phyloP scores from a whole-genome alignment of 2,888 invertebrate species.

The Drosophila pseudotalamancana region DNA sequence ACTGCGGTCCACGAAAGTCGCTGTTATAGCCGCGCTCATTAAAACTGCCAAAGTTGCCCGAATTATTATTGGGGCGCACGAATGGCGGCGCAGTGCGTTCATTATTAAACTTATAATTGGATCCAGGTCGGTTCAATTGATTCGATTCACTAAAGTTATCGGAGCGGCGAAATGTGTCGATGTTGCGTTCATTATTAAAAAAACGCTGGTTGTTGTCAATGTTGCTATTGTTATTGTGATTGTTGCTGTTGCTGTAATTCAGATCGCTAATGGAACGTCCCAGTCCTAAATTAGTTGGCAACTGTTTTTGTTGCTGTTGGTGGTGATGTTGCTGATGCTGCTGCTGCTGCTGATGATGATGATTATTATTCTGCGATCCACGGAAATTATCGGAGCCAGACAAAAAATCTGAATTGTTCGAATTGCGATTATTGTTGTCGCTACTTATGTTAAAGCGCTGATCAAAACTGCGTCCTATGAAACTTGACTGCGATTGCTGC shows the following conservation, averaged over 20 bases:
- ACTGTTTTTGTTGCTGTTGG: conserved; percentile 1
- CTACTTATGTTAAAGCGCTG: conserved; percentile 28
- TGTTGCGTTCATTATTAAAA: conserved; percentile 33
- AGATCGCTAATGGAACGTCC: conserved; percentile 30
- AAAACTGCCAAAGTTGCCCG: conserved; percentile 21
- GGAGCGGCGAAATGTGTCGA: conserved; percentile 36
- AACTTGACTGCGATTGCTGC: conserved; percentile 1
- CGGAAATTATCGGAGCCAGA: conserved; percentile 5
- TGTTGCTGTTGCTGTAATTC: conserved; percentile 10
- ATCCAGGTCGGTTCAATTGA: conserved; percentile 9
- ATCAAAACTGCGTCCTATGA: conserved; percentile 25
- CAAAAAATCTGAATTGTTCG: conserved; percentile 9
- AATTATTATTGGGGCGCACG: conserved; percentile 10
- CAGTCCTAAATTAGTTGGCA: conserved; percentile 9
- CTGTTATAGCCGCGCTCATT: conserved; percentile 19
- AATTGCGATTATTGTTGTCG: not conserved
- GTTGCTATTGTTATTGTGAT: not conserved
- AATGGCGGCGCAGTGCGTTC: conserved; percentile 18
- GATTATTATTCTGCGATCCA: not conserved
- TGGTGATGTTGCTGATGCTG: not conserved
- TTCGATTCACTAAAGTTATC: conserved; percentile 29
- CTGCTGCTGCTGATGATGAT: conserved; percentile 2
- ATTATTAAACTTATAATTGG: conserved; percentile 30
- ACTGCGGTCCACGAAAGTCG: conserved; percentile 26
- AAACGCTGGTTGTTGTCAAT: conserved; percentile 23